Evolutionary conservation across 2,888 invertebrate genomes (phyloP).

Genomic region (Conistra vaccinii): DNA sequence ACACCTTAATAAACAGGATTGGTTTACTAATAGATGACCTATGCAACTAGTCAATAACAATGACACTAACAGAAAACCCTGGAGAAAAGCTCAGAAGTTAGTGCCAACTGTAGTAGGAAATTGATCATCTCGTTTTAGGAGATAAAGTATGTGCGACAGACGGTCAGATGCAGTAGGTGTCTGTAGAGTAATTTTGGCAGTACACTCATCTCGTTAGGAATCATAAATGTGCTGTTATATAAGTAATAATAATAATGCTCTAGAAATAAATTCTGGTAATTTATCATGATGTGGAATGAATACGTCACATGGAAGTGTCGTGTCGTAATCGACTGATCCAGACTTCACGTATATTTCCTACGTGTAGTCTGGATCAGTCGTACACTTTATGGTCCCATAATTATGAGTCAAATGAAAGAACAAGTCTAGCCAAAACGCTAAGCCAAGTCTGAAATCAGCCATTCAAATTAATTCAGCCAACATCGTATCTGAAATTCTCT

Average conservation of each 20-base stretch:
- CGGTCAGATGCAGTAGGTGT: neutral
- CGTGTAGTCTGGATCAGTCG: constrained; percentile 9
- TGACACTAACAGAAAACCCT: neutral
- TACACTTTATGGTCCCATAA: neutral
- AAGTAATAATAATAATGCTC: constrained; percentile 21
- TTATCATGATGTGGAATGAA: constrained; percentile 5
- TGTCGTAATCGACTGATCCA: neutral
- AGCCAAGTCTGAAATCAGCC: constrained; percentile 9
- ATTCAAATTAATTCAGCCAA: constrained; percentile 17
- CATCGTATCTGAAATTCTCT: constrained; percentile 10
- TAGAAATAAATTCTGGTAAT: constrained; percentile 24
- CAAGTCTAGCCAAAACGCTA: constrained; percentile 6
- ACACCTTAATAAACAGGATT: neutral
- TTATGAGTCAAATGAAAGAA: constrained; percentile 9
- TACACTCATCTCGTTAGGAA: constrained; percentile 13
- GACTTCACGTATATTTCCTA: too few relatives aligned
- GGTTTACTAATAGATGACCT: neutral
- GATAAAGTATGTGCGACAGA: constrained; percentile 11
- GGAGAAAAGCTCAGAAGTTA: neutral
- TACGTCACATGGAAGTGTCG: constrained; percentile 3
- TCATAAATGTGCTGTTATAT: constrained; percentile 33
- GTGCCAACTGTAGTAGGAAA: neutral
- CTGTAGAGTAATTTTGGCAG: constrained; percentile 28
- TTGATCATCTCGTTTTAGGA: neutral
- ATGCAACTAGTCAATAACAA: neutral